Base-by-base conservation (phyloP, 1,140 invertebrate genomes). In the Rhopalosiphum maidis region DNA sequence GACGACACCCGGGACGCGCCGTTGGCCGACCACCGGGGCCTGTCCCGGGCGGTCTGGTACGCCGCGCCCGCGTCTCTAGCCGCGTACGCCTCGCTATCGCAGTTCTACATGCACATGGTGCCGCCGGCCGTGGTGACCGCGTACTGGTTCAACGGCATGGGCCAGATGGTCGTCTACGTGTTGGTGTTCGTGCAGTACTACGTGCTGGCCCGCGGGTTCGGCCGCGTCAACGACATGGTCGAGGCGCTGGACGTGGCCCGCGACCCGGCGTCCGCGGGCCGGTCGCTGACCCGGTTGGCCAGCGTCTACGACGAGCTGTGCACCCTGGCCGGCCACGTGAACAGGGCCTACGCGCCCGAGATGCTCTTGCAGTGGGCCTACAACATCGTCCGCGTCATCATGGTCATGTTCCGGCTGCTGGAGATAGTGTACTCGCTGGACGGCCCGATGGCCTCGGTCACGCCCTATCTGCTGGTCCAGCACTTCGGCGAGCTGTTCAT, bases 351-450 rank as follows among this genome's bases (percentile, higher is more conserved):
- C 68, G 77, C n/a, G 23, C 46, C 91, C 25, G 91, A 83, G 2
- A 83, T 92, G 91, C n/a, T 92, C 15, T 8, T 92, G 22, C 77
- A 92, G 77, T 92, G 91, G 91, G n/a, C 35, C n/a, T 92, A 92
- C 68, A 92, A 83, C 46, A 85, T 92, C 35, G 9, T 83, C n/a
- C 68, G 91, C 15, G 41, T 92, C 68, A 51, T 92, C 3, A 92
- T 92, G 91, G 77, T 83, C 77, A 46, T 92, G 43, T 82, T 92
- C 68, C 48, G 91, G 15, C 43, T 83, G 68, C 8, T 37, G 30
- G 91, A 83, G 46, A 25, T 48, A 9, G 41, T 6, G 68, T 46
- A 46, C n/a, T 21, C 68, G 9, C 55, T 37, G 68, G 23, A 51
- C 22, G 35, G 77, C 1, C 46, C 77, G 4, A 21, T 35, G 2